Percentiles rank a stretch among this genome's conserved stretches.
These are phyloP conservation scores for Benthosema pterotum DNA, from an alignment of 2,797 vertebrate genomes.

Conservation along the genomic window DNA sequence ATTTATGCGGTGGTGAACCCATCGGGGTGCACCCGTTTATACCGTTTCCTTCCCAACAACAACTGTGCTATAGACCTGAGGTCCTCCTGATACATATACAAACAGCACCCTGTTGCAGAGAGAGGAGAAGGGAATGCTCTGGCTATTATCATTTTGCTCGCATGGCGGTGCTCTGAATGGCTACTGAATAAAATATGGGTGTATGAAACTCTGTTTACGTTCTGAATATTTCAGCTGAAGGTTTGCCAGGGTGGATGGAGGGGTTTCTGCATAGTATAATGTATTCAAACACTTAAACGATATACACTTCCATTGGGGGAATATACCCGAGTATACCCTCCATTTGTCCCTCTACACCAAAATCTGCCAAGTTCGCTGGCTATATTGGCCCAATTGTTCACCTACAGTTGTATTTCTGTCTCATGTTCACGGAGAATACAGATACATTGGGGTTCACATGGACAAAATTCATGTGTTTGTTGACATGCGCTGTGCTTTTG, in stretches of 20 bases:
- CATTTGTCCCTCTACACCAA: too few relatives aligned
- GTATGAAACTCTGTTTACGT: slow-evolving; percentile 17
- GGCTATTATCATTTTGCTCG: slow-evolving; percentile 19
- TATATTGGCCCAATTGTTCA: too few relatives aligned
- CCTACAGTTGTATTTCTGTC: too few relatives aligned
- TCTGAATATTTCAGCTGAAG: slow-evolving; percentile 10
- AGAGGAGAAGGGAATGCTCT: slow-evolving; percentile 3
- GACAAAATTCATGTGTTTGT: slow-evolving; percentile 10
- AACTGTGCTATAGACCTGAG: background rate
- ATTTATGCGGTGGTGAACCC: too few relatives aligned
- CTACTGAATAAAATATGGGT: slow-evolving; percentile 13
- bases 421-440: too few relatives aligned
- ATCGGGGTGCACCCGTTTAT: too few relatives aligned
- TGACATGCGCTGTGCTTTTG: background rate
- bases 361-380: too few relatives aligned
- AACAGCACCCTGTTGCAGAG: background rate
- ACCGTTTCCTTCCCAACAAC: background rate
- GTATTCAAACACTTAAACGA: too few relatives aligned
- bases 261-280: background rate
- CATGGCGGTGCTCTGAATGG: background rate
- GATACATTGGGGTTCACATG: background rate
- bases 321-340: too few relatives aligned
- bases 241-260: background rate
- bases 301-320: too few relatives aligned
- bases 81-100: slow-evolving; percentile 10